Base-by-base conservation (phyloP, 2,888 invertebrate species). In the Heterodera filipjevi region DNA sequence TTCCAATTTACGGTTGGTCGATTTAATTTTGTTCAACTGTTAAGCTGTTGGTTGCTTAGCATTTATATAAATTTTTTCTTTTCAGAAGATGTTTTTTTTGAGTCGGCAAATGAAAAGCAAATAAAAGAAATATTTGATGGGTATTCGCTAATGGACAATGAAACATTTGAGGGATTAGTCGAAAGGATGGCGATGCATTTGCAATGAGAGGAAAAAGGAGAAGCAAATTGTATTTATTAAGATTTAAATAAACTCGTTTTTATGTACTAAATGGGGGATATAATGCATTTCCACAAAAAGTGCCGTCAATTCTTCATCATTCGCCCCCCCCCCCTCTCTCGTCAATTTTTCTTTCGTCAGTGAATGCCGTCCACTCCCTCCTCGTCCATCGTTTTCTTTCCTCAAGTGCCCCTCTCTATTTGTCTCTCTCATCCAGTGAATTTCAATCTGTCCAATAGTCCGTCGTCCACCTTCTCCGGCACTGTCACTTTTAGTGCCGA, bases 401-500 rank as follows among this genome's bases (percentile, higher is more conserved):
- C n/a, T n/a, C n/a, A n/a, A n/a, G n/a, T n/a, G n/a, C n/a, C 39
- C 6, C 39, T 39, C 39, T 10, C 39, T 39, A 39, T 10, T 39
- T 39, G 39, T 39, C 39, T 12, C 39, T 39, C 8, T 39, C 39
- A 39, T 0, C 2, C 39, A 39, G 8, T 39, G 68, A 68, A 68
- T 32, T 68, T 68, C 35, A 82, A 53, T 39, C 75, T 59, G 27
- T 80, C 79, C 32, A 82, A 72, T 14, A 79, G 35, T 6, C 86
- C 83, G 77, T 90, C 88, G 30, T 89, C 85, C 1, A 90, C 90
- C 3, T 83, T 82, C 81, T 90, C 81, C 0, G 92, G 92, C 59
- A 92, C 30, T 0, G 92, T 92, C 8, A 92, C 91, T 83, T 89
- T 88, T 68, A 92, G 89, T n/a, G 89, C 87, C 2, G 88, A 85